Conservation (phyloP, 1,140 invertebrate species). For the Drosophila sturtevanti region DNA sequence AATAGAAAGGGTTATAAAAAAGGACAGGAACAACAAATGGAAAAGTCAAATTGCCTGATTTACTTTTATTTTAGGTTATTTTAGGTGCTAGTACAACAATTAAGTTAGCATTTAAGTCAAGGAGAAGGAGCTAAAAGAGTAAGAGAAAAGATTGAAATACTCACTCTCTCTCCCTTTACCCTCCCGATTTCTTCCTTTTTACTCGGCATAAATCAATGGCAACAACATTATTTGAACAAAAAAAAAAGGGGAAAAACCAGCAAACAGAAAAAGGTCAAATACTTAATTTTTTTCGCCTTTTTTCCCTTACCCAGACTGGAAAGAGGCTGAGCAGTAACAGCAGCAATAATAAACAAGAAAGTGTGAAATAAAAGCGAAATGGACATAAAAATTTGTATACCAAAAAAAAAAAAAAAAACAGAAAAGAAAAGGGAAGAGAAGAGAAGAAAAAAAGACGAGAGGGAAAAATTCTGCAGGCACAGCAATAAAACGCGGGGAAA, state of each 20-base stretch:
- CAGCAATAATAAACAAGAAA: conserved; percentile 79
- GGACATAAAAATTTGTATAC: conserved; percentile 75
- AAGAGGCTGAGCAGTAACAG: conserved; percentile 22
- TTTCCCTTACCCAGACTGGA: conserved; percentile 12
- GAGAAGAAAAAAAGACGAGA: conserved; percentile 6
- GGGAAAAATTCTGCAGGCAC: conserved; percentile 60
- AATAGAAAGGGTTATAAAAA: conserved; percentile 47
- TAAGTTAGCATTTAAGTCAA: conserved; percentile 73
- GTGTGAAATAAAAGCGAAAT: conserved; percentile 79
- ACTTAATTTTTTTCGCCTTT: conserved; percentile 56
- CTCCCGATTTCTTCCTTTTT: conserved; percentile 2
- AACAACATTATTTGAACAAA: conserved; percentile 74
- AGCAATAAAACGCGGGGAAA: conserved; percentile 74
- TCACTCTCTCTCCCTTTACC: background rate
- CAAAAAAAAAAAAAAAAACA: conserved; percentile 27
- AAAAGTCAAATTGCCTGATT: conserved; percentile 44
- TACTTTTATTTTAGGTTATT: conserved; percentile 29
- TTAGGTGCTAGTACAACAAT: conserved; percentile 71
- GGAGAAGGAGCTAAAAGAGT: conserved; percentile 28
- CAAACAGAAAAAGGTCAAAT: conserved; percentile 62
- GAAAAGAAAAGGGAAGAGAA: too few species aligned
- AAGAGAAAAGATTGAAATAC: conserved; percentile 25
- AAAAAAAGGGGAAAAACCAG: conserved; percentile 31
- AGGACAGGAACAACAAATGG: conserved; percentile 7
- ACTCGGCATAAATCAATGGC: conserved; percentile 73